Conservation (phyloP, 2,113 vertebrate genomes). For the Mustela lutreola region DNA sequence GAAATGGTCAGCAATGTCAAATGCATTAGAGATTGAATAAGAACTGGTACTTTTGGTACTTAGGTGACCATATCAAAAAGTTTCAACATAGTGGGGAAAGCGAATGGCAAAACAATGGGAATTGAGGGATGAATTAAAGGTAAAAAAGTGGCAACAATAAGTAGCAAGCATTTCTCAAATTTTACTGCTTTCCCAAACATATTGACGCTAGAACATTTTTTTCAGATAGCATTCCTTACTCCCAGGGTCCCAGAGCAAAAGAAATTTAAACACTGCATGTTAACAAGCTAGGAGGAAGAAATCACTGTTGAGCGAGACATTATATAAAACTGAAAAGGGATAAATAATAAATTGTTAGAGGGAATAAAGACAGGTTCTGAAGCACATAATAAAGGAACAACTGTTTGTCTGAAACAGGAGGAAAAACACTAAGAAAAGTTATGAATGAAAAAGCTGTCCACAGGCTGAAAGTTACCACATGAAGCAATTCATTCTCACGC, state of each 20-base stretch:
- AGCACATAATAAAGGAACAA: background rate
- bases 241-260: background rate
- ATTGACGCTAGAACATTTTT: background rate
- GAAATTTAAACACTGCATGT: background rate
- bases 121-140: background rate
- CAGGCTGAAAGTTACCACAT: background rate
- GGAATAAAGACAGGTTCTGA: background rate
- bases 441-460: background rate
- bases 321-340: background rate
- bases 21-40: background rate
- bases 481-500: background rate
- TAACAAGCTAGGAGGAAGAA: constrained; percentile 2
- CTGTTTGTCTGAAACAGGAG: background rate
- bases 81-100: background rate
- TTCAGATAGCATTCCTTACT: background rate
- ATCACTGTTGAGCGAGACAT: background rate
- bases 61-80: background rate
- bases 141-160: background rate
- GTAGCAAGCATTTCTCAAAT: background rate
- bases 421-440: background rate
- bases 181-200: background rate
- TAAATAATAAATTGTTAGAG: background rate
- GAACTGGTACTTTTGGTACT: background rate
- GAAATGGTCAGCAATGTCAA: background rate
- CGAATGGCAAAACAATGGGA: background rate